Base-by-base conservation (phyloP, 2,888 invertebrate genomes). In the Drosophila prolongata region DNA sequence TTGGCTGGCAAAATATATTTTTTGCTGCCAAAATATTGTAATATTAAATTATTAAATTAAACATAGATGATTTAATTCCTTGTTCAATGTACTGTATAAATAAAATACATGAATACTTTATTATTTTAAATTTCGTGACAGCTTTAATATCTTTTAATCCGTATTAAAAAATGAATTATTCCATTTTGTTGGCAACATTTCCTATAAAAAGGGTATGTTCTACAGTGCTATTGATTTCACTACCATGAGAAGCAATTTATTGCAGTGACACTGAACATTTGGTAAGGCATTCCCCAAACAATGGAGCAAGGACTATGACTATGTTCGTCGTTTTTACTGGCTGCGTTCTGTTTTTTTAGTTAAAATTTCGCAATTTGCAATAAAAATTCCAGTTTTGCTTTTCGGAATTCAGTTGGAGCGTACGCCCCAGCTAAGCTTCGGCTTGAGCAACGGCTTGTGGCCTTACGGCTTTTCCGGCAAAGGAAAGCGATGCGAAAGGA, bases 321-420 rank as follows among this genome's bases (percentile, higher is more conserved):
- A 53, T 6, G 59, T 38, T 58, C 67, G 59, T 66, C 58, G 64
- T 69, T 74, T 64, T 49, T 35, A 42, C 47, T 60, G 62, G 27
- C 42, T 42, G 66, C 49, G 58, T 54, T 73, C 74, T 78, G 65
- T 77, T 76, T 86, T 83, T 60, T 79, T 77, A 79, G 75, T 74
- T 88, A 76, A 86, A 88, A 85, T 86, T 85, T 85, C 83, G 79
- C 88, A 85, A 85, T 85, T 85, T 85, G 85, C 88, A 88, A 85
- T 83, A 88, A 85, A 85, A 86, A 88, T 85, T 85, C 88, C 85
- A 77, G 80, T 86, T 84, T 77, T 78, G 71, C 82, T 85, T 85
- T 87, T 86, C 71, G 88, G 84, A 87, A 85, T 85, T 85, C 80
- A 80, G 80, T 76, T 78, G 71, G 55, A 49, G 49, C 49, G 49